phyloP scores from a whole-genome alignment of 2,113 vertebrate genomes.

The Sylvia atricapilla region DNA sequence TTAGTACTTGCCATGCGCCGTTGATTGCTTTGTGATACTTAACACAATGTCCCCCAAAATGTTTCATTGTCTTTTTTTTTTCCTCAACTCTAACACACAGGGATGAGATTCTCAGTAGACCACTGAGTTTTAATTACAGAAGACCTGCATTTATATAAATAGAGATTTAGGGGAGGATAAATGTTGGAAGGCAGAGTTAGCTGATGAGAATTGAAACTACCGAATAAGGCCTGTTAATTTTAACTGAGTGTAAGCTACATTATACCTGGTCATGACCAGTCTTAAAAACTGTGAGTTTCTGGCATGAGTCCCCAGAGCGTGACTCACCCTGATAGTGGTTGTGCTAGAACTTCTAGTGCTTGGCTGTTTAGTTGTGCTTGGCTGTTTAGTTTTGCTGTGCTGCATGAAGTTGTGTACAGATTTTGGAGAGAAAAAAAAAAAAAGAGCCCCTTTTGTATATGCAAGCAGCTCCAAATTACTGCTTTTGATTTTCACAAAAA shows the following conservation, averaged over 20 bases:
- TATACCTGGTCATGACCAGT: not conserved
- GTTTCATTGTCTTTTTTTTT: not conserved
- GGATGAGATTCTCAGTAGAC: not conserved
- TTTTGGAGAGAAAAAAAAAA: not conserved
- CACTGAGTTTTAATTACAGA: not conserved
- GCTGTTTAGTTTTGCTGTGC: not conserved
- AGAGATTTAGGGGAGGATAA: not conserved
- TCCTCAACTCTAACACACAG: too few relatives aligned
- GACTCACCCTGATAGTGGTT: accelerated
- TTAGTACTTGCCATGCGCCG: not conserved
- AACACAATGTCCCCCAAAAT: not conserved
- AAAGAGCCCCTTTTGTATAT: accelerated
- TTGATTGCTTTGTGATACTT: not conserved
- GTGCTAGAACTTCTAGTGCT: not conserved
- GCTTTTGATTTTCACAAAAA: not conserved
- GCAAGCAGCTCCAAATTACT: not conserved
- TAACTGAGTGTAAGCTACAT: not conserved
- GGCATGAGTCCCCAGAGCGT: too few relatives aligned
- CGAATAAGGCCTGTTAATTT: accelerated
- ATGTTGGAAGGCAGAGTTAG: not conserved
- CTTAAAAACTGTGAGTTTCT: not conserved
- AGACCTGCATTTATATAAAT: not conserved
- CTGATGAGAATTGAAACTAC: not conserved
- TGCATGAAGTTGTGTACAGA: not conserved
- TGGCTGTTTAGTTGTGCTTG: not conserved